Percentiles rank a stretch among this genome's conserved stretches.
These are phyloP conservation scores for Lasioglossum villosulum DNA, from an alignment of 2,888 invertebrate genomes.

Conservation along the genomic window DNA sequence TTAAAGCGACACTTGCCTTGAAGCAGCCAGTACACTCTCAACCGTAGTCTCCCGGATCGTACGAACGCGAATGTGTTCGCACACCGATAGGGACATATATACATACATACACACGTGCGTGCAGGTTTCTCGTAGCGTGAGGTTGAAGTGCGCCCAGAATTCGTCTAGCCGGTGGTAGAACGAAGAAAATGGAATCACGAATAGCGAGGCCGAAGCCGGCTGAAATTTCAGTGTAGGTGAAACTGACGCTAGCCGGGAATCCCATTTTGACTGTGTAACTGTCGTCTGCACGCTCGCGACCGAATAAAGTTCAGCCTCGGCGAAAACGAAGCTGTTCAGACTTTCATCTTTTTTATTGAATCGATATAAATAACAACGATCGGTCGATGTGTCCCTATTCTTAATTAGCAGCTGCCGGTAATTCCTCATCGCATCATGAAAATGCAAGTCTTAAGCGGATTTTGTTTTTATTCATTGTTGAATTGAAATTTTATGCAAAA, in stretches of 20 bases:
- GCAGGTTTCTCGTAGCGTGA: not conserved
- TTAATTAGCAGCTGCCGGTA: not conserved
- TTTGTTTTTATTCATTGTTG: not conserved
- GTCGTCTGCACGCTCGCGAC: conserved; percentile 44
- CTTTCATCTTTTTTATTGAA: conserved; percentile 33
- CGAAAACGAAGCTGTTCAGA: conserved; percentile 26
- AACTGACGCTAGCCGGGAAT: conserved; percentile 36
- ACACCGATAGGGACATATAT: not conserved
- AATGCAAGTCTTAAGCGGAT: not conserved
- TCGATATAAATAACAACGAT: conserved; percentile 26
- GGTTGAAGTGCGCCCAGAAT: conserved; percentile 26
- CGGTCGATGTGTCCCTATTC: not conserved
- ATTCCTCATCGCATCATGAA: too few relatives aligned
- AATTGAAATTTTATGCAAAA: too few relatives aligned
- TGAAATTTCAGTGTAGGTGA: conserved; percentile 45
- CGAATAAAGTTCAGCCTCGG: conserved; percentile 42
- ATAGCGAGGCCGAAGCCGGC: conserved; percentile 11
- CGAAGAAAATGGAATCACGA: conserved; percentile 61
- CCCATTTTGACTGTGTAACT: conserved; percentile 50
- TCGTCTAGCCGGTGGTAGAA: conserved; percentile 19
- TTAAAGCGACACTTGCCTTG: conserved; percentile 8
- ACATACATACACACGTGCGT: not conserved
- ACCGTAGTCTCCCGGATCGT: not conserved
- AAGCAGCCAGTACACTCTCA: conserved; percentile 9
- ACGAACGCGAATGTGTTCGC: not conserved